These are phyloP conservation scores for Drosophila setosimentum DNA, from an alignment of 2,888 invertebrate genomes.

Conservation along the genomic window DNA sequence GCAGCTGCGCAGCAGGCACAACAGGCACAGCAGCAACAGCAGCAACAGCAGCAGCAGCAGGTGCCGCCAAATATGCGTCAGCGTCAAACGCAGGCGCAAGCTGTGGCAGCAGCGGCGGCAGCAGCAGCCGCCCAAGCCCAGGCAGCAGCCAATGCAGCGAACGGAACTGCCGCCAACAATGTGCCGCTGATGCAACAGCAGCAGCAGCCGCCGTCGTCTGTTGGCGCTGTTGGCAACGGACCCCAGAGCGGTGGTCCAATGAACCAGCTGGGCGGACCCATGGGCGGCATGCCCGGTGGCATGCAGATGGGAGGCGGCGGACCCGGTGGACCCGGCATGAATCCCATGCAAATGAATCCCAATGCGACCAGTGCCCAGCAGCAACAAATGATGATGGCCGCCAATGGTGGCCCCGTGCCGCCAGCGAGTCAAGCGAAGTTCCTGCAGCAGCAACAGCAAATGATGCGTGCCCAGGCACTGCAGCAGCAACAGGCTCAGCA, in stretches of 20 bases:
- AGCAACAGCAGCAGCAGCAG: constrained; percentile 87
- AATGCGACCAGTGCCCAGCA: constrained; percentile 63
- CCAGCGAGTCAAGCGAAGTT: constrained; percentile 88
- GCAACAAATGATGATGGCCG: constrained; percentile 71
- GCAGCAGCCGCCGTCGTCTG: constrained; percentile 48
- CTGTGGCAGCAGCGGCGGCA: constrained; percentile 84
- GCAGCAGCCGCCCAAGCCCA: constrained; percentile 84
- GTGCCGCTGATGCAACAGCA: constrained; percentile 69
- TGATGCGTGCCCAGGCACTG: constrained; percentile 85
- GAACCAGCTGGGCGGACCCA: constrained; percentile 72
- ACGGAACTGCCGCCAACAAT: constrained; percentile 66
- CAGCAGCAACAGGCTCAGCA: constrained; percentile 67
- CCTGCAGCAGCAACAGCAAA: constrained; percentile 90
- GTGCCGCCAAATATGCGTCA: constrained; percentile 83
- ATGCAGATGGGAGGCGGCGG: constrained; percentile 74
- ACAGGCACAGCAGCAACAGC: constrained; percentile 87
- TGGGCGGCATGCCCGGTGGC: constrained; percentile 77
- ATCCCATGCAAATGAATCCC: constrained; percentile 80
- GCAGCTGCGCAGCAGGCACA: constrained; percentile 91
- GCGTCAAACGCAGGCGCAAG: constrained; percentile 83
- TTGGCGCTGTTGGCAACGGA: constrained; percentile 48
- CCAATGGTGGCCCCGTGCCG: constrained; percentile 72
- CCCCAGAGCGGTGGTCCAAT: constrained; percentile 57
- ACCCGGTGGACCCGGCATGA: constrained; percentile 73
- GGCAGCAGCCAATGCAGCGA: constrained; percentile 83